Conservation (phyloP, 2,113 vertebrate genomes). For the Datnioides undecimradiatus region DNA sequence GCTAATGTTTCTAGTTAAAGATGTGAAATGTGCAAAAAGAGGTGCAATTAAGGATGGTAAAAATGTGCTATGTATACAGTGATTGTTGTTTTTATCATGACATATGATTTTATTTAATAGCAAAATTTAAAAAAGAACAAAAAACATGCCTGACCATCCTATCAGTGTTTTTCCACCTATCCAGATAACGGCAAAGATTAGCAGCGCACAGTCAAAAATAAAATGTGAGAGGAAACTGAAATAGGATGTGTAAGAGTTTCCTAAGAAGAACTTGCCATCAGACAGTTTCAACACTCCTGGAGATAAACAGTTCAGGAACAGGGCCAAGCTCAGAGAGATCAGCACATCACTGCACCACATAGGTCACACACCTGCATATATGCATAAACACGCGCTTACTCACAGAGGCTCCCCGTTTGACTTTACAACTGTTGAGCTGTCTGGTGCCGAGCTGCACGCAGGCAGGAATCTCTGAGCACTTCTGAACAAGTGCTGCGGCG, state of each 20-base stretch:
- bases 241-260: constrained; percentile 88
- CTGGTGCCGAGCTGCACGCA: not conserved
- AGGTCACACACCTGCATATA: constrained; percentile 68
- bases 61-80: no score
- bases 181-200: constrained; percentile 70
- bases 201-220: constrained; percentile 57
- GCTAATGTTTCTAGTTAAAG: not conserved
- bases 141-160: constrained; percentile 1
- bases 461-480: not conserved
- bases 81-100: not conserved
- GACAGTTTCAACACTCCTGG: constrained; percentile 83
- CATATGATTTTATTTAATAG: not conserved
- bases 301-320: constrained; percentile 85
- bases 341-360: constrained; percentile 62
- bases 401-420: constrained; percentile 43
- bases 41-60: not conserved
- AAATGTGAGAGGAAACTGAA: constrained; percentile 84
- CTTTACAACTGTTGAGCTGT: constrained; percentile 44
- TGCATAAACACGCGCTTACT: constrained; percentile 40
- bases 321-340: constrained; percentile 60
- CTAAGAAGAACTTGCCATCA: constrained; percentile 84
- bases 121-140: not conserved
- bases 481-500: not conserved
- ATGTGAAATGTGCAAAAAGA: not conserved
- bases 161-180: constrained; percentile 59